Evolutionary conservation across 2,888 invertebrate species (phyloP).

Genomic region (Dryocosmus kuriphilus): DNA sequence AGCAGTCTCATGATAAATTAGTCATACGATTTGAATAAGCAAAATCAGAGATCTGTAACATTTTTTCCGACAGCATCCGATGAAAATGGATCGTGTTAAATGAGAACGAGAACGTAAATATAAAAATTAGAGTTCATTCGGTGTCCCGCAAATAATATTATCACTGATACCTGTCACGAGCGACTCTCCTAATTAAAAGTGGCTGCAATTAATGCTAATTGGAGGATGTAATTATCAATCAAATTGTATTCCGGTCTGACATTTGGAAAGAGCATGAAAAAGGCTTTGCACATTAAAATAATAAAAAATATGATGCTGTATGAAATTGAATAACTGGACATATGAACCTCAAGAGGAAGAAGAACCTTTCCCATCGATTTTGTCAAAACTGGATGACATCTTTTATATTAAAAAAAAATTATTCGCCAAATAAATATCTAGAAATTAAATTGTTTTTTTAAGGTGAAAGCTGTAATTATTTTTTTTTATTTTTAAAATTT

Average conservation of each 20-base stretch:
- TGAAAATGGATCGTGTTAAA: constrained; percentile 11
- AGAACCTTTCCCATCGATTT: too few species aligned
- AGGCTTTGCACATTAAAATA: constrained; percentile 10
- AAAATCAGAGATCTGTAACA: background rate
- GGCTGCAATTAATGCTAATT: constrained; percentile 69
- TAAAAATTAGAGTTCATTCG: background rate
- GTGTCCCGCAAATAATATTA: constrained; percentile 47
- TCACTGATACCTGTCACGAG: constrained; percentile 57
- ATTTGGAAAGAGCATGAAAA: constrained; percentile 10
- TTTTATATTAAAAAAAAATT: too few species aligned
- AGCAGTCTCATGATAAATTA: constrained; percentile 10
- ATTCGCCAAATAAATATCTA: too few species aligned
- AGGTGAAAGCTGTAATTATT: too few species aligned
- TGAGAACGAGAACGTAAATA: background rate
- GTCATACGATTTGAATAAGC: background rate
- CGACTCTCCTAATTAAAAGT: constrained; percentile 65
- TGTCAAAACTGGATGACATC: too few species aligned
- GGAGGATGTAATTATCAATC: constrained; percentile 62
- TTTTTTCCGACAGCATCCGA: background rate
- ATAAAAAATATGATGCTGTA: constrained; percentile 2
- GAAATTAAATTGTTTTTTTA: too few species aligned
- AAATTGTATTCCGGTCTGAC: constrained; percentile 14
- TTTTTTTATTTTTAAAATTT: too few species aligned
- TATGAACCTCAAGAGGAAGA: too few species aligned
- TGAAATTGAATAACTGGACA: background rate